phyloP scores from a whole-genome alignment of 2,113 vertebrate genomes.

The Sturnus vulgaris region DNA sequence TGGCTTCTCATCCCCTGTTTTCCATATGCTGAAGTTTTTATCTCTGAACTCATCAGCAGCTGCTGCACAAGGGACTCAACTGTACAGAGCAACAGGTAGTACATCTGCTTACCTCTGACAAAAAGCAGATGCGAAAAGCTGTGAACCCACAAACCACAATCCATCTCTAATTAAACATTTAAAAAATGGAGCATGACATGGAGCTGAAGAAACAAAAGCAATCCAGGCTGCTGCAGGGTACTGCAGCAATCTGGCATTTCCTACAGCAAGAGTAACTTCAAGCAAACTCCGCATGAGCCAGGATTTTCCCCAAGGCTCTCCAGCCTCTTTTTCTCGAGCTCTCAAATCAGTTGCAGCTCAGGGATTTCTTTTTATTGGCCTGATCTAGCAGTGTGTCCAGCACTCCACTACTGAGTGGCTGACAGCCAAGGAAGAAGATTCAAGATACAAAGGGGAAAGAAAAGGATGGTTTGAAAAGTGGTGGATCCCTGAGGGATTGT shows the following conservation, averaged over 20 bases:
- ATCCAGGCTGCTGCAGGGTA: background rate
- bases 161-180: conserved; percentile 17
- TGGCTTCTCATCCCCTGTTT: background rate
- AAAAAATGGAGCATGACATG: background rate
- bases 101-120: conserved; percentile 43
- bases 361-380: background rate
- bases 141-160: conserved; percentile 16
- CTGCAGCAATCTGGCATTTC: background rate
- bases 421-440: background rate
- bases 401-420: background rate
- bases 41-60: background rate
- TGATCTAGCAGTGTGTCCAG: background rate
- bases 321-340: background rate
- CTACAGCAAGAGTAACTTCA: background rate
- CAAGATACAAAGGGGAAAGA: background rate
- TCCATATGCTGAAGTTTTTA: conserved; percentile 19
- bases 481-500: background rate
- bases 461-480: background rate
- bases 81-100: conserved; percentile 26
- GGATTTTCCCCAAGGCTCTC: background rate
- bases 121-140: conserved; percentile 52
- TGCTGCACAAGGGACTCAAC: background rate
- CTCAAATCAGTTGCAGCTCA: background rate
- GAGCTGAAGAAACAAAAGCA: background rate
- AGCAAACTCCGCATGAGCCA: background rate